A percentile compares a stretch with the other conserved stretches of the same genome.
Conservation (phyloP, 2,113 vertebrate genomes). For the Tachuris rubrigastra region DNA sequence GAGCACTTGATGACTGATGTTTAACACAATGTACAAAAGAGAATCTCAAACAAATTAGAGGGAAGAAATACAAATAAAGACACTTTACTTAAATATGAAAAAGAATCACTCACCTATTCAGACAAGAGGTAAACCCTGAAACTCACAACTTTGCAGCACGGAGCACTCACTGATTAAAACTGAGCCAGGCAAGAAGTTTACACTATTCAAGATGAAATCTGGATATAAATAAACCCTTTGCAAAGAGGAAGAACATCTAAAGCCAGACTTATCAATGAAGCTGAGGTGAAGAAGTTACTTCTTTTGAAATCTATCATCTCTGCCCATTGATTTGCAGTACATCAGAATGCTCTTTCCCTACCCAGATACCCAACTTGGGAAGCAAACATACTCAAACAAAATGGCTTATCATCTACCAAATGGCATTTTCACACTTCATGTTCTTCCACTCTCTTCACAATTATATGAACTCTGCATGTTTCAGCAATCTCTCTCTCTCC, state of each 20-base stretch:
- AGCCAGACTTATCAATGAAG: background rate
- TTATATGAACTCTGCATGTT: background rate
- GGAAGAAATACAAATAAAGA: slow-evolving; percentile 27
- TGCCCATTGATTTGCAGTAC: background rate
- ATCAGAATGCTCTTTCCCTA: background rate
- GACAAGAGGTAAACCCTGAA: background rate
- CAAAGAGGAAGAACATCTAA: background rate
- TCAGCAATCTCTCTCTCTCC: background rate
- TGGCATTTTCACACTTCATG: background rate
- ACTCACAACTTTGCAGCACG: background rate
- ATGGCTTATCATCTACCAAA: background rate
- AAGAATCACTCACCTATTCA: background rate
- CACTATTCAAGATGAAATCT: background rate
- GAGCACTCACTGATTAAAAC: background rate
- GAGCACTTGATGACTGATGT: slow-evolving; percentile 40
- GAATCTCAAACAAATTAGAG: slow-evolving; percentile 52
- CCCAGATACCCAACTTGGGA: background rate
- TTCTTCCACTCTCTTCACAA: background rate
- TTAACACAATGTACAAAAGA: slow-evolving; percentile 29
- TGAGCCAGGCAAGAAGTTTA: background rate
- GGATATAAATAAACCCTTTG: background rate
- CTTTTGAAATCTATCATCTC: background rate
- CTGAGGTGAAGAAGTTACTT: background rate
- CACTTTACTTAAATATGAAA: background rate
- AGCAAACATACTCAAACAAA: background rate